Base-by-base conservation (phyloP, 37 sponge, comb jelly and placozoan genomes). In the Dysidea cf. avara region DNA sequence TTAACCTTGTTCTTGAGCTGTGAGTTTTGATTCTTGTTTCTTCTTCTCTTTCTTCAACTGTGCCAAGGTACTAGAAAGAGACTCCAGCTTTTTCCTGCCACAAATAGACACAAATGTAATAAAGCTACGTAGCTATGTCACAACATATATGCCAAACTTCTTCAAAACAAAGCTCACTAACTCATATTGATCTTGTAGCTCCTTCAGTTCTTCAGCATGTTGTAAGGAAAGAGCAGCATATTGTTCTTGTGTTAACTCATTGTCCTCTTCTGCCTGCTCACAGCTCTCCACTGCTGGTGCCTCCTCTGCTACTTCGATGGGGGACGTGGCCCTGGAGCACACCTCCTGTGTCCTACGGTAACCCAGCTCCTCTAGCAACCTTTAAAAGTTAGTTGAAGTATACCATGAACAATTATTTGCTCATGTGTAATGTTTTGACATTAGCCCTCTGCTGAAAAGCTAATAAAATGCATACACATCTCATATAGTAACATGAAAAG, bases 161-260 rank as follows among this genome's bases (percentile, higher is more conserved):
- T n/a, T n/a, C n/a, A n/a, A n/a, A n/a, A n/a, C n/a, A n/a, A n/a
- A n/a, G n/a, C n/a, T n/a, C n/a, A n/a, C n/a, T n/a, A n/a, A 92
- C 93, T 79, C 89, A 50, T 87, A 83, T 60, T 92, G 72, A 33
- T 67, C 60, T 59, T 87, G 89, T 25, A 92, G 34, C 21, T 63
- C 53, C 61, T 79, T 29, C 66, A 92, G 61, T 56, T 92, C 89
- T 50, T 92, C 77, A 6, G 77, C 61, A 58, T 92, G 89, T 40
- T 72, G 32, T 67, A 84, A 13, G 1, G 68, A 34, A 36, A 85
- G 33, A 16, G 29, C 75, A 0, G 71, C 85, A 46, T 87, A 12
- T 37, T 88, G 58, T 31, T 87, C 73, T 49, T 80, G 64, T 29
- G 77, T 39, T 2, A 75, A 9, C 3, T 49, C 30, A 11, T 56